Evolutionary conservation across 2,888 invertebrate species (phyloP).

Genomic region (Amblyjoppa proteus): DNA sequence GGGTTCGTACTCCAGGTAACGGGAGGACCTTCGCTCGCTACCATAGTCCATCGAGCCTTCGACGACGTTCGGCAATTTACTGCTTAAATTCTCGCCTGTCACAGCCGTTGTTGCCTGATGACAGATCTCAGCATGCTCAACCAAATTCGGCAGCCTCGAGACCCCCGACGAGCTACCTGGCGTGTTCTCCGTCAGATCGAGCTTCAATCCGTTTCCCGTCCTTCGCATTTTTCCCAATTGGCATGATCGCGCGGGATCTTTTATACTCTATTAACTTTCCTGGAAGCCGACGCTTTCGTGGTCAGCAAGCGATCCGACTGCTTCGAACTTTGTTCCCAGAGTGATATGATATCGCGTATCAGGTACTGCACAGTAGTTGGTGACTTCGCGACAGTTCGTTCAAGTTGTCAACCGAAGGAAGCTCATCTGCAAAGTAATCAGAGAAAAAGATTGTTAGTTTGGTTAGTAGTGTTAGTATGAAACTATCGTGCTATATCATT

Average conservation of each 20-base stretch:
- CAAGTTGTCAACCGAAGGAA: conserved; percentile 48
- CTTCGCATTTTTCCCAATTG: conserved; percentile 83
- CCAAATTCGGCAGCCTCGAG: conserved; percentile 81
- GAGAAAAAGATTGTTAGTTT: conserved; percentile 66
- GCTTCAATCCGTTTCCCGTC: conserved; percentile 82
- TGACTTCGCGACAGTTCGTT: conserved; percentile 28
- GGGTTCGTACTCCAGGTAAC: conserved; percentile 82
- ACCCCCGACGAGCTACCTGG: conserved; percentile 81
- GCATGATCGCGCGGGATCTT: conserved; percentile 79
- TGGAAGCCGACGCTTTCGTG: conserved; percentile 20
- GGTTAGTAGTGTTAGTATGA: conserved; percentile 63
- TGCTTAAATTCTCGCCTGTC: conserved; percentile 83
- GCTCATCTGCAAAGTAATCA: conserved; percentile 66
- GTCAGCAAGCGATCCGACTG: background rate
- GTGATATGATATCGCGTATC: background rate
- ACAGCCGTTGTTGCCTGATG: conserved; percentile 68
- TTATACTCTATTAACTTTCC: conserved; percentile 20
- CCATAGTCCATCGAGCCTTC: conserved; percentile 85
- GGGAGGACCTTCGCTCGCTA: conserved; percentile 84
- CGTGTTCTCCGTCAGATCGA: conserved; percentile 84
- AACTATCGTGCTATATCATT: background rate
- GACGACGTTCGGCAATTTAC: conserved; percentile 84
- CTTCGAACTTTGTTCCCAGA: conserved; percentile 3
- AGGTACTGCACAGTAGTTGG: background rate
- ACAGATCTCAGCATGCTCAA: conserved; percentile 83